Base-by-base conservation (phyloP, 2,888 invertebrate species). In the Odiellus spinosus region DNA sequence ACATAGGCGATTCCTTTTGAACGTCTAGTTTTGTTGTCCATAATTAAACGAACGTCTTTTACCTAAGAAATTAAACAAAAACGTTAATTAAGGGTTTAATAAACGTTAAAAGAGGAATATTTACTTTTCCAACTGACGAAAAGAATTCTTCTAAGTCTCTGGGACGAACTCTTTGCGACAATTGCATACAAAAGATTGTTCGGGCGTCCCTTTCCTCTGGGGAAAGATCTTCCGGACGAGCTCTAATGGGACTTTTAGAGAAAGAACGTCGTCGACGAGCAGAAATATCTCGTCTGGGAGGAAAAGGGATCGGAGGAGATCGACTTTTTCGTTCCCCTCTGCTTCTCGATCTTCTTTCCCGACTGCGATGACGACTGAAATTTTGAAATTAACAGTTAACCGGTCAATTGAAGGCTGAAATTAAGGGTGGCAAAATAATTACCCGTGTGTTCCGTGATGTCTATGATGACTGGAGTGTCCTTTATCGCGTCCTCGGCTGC, bases 1-100 rank as follows among this genome's bases (percentile, higher is more conserved):
- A 99, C 90, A 64, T 99, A 99, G n/a, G 96, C 88, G 59, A 99
- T 96, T 40, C 98, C 98, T 70, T 99, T 99, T 62, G 96, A 96
- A 56, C 96, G 73, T 62, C 96, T 78, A 0, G 98, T 99, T 69
- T 96, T 95, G 68, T 95, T 96, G 69, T 98, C 98, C 47, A 93
- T 93, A 49, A 99, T 99, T 58, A 99, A 78, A 60, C 96, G 76
- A 17, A 99, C 98, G 71, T 99, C 98, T 58, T 91, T 77, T 11
- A 76, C 75, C 71, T 72, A 49, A 14, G 53, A 51, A 35, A 44
- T 34, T 49, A n/a, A n/a, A n/a, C n/a, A n/a, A n/a, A n/a, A n/a
- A n/a, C n/a, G n/a, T n/a, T n/a, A n/a, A n/a, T n/a, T n/a, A 40
- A 55, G 36, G 44, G 44, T 14, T 17, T 44, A 2, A 34, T 17